phyloP scores from a whole-genome alignment of 2,797 vertebrate genomes.

The Ceryle rudis region DNA sequence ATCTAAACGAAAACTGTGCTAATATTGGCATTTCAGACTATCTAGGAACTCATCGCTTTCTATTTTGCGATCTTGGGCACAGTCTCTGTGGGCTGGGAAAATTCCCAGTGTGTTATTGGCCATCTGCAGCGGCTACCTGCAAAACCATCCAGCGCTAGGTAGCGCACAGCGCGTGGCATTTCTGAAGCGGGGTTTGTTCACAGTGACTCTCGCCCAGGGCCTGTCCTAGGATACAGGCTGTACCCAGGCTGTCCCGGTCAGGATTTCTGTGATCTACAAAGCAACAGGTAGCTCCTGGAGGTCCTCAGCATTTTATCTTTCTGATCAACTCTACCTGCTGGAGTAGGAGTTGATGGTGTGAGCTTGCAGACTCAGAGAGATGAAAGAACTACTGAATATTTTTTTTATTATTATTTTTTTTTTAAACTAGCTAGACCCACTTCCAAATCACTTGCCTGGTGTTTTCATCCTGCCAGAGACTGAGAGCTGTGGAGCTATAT shows the following conservation, averaged over 20 bases:
- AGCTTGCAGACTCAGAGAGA: not conserved
- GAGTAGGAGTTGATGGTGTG: not conserved
- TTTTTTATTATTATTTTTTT: not conserved
- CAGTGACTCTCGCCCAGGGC: accelerated
- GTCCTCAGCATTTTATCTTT: not conserved
- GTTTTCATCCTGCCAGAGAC: not conserved
- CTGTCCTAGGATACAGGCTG: not conserved
- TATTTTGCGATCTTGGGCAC: not conserved
- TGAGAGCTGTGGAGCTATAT: not conserved
- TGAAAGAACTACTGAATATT: not conserved
- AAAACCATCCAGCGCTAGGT: accelerated
- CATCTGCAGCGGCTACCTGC: not conserved
- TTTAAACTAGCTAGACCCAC: not conserved
- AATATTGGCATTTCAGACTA: not conserved
- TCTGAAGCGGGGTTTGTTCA: too few relatives aligned
- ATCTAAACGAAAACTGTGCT: not conserved
- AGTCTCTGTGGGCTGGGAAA: not conserved
- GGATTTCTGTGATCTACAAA: not conserved
- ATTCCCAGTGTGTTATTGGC: not conserved
- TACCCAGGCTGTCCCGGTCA: not conserved
- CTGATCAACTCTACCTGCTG: not conserved
- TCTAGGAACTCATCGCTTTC: not conserved
- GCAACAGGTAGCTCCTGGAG: not conserved
- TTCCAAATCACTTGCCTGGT: not conserved
- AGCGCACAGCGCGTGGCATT: accelerated